Evolutionary conservation across 2,888 invertebrate genomes (phyloP).

Genomic region (Hipparchia semele): DNA sequence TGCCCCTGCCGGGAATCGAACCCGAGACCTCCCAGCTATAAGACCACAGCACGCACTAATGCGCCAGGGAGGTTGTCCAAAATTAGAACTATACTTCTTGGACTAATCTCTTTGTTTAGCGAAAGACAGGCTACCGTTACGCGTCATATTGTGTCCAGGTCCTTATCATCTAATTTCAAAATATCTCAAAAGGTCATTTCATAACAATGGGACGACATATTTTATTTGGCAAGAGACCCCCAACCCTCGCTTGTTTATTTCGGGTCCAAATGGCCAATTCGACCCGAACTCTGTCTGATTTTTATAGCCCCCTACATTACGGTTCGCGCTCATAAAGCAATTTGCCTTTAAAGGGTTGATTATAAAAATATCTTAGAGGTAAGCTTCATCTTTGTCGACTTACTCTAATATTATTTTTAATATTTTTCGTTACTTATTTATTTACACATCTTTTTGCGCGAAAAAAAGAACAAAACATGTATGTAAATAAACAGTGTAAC

Average conservation of each 20-base stretch:
- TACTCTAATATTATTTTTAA: too few species aligned
- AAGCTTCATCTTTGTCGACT: too few species aligned
- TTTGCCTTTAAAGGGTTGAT: neutral
- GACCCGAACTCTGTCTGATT: conserved; percentile 32
- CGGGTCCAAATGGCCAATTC: conserved; percentile 33
- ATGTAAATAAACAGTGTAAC: too few species aligned
- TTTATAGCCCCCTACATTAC: conserved; percentile 34
- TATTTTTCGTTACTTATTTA: too few species aligned
- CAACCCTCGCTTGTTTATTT: conserved; percentile 36
- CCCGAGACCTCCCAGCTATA: too few species aligned
- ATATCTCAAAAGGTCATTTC: conserved; percentile 19
- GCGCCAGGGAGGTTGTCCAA: too few species aligned
- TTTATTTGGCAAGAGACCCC: conserved; percentile 29
- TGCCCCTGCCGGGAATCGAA: too few species aligned
- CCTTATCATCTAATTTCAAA: conserved; percentile 9
- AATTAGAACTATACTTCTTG: too few species aligned
- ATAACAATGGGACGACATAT: conserved; percentile 32
- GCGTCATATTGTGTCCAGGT: neutral
- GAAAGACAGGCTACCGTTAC: neutral
- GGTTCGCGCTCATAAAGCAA: conserved; percentile 10
- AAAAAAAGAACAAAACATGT: too few species aligned
- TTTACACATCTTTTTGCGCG: too few species aligned
- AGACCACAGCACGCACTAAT: too few species aligned
- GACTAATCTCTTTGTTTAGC: too few species aligned
- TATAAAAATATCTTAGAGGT: neutral